These are phyloP conservation scores for Ascidia mentula DNA, from an alignment of 23 tunicate species.

Conservation along the genomic window DNA sequence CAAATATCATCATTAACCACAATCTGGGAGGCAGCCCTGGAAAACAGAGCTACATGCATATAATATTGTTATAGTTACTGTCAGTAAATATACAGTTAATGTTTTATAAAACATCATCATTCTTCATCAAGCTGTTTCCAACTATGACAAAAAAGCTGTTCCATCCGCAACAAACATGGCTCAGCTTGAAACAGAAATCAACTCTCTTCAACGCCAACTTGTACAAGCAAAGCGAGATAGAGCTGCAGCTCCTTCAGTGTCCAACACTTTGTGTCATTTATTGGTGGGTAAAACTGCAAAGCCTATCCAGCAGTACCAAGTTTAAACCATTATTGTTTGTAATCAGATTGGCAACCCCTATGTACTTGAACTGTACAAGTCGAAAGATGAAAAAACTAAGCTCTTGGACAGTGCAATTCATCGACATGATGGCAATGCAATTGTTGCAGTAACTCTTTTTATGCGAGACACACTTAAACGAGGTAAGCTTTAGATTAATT, in stretches of 20 bases:
- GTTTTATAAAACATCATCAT: no score
- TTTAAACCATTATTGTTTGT: neutral
- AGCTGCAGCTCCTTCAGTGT: constrained; percentile 61
- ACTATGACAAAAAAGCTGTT: neutral
- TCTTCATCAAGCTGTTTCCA: constrained; percentile 36
- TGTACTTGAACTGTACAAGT: constrained; percentile 70
- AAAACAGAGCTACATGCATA: no score
- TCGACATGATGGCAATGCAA: constrained; percentile 82
- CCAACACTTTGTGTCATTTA: constrained; percentile 49
- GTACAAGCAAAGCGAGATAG: constrained; percentile 75
- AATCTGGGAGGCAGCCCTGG: no score
- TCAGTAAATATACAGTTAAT: no score
- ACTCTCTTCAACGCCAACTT: constrained; percentile 45
- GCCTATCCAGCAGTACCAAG: no score
- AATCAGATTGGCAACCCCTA: constrained; percentile 56
- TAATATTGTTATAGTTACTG: no score
- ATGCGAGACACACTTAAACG: constrained; percentile 73
- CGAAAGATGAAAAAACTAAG: constrained; percentile 75
- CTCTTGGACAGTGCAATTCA: constrained; percentile 68
- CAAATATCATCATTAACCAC: no score
- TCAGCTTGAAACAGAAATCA: constrained; percentile 58
- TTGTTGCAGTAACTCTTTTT: constrained; percentile 64
- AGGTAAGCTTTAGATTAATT: neutral
- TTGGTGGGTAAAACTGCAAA: no score
- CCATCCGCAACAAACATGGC: constrained; percentile 48